Percentiles rank a stretch among this genome's conserved stretches.
These are phyloP conservation scores for Aplidium turbinatum DNA, from an alignment of 23 tunicate genomes.

Conservation along the genomic window DNA sequence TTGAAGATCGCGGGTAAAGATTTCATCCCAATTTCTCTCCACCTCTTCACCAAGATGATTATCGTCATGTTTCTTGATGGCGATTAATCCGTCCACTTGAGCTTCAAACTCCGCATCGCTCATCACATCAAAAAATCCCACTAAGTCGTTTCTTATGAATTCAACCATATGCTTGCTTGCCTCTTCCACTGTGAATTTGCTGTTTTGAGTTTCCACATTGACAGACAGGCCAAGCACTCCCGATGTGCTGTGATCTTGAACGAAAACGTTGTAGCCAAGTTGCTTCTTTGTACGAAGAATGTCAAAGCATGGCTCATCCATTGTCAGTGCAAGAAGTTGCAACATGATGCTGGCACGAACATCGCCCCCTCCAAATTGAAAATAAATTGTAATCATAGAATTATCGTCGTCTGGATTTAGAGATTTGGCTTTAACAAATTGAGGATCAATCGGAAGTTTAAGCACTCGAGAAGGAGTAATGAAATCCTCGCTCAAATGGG, in stretches of 20 bases:
- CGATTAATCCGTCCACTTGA: slow-evolving; percentile 34
- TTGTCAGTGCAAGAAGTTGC: slow-evolving; percentile 40
- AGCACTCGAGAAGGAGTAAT: slow-evolving; percentile 15
- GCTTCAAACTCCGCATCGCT: slow-evolving; percentile 50
- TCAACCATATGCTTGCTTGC: slow-evolving; percentile 9
- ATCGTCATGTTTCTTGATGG: slow-evolving; percentile 61
- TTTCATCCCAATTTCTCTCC: slow-evolving; percentile 66
- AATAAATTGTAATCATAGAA: slow-evolving; percentile 58
- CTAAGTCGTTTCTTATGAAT: slow-evolving; percentile 43
- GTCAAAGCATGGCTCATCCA: slow-evolving; percentile 92
- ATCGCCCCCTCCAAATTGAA: slow-evolving; percentile 40
- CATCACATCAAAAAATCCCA: slow-evolving; percentile 32
- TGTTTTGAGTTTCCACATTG: slow-evolving; percentile 69
- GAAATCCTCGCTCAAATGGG: background rate
- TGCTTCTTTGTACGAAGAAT: slow-evolving; percentile 79
- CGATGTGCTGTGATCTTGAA: slow-evolving; percentile 53
- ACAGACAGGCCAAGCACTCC: slow-evolving; percentile 73
- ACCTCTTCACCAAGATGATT: slow-evolving; percentile 74
- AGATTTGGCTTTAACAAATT: slow-evolving; percentile 35
- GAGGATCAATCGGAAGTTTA: slow-evolving; percentile 5
- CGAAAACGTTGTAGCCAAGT: slow-evolving; percentile 84
- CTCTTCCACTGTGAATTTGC: slow-evolving; percentile 76
- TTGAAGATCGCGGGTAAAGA: slow-evolving; percentile 30
- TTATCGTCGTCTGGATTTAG: slow-evolving; percentile 71
- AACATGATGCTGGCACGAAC: slow-evolving; percentile 26